These are phyloP conservation scores for Cardiocondyla obscurior DNA, from an alignment of 1,140 invertebrate species.

Conservation along the genomic window DNA sequence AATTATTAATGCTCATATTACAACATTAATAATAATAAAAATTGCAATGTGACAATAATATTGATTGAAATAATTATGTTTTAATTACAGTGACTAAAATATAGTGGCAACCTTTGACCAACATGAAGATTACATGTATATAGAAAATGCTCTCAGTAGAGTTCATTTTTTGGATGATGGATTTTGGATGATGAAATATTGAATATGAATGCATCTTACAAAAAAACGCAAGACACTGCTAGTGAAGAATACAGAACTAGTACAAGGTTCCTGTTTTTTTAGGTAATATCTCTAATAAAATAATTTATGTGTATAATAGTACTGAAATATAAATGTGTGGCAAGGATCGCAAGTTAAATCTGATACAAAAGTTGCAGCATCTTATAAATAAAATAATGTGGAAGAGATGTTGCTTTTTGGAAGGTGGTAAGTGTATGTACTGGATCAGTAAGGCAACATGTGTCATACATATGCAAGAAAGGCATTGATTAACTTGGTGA, in stretches of 20 bases:
- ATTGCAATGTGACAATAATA: not conserved
- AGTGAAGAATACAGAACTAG: slow-evolving; percentile 99
- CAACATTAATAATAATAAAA: not conserved
- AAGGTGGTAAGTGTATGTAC: slow-evolving; percentile 99
- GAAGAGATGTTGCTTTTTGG: slow-evolving; percentile 99
- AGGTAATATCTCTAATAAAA: slow-evolving; percentile 97
- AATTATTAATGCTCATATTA: slow-evolving; percentile 97
- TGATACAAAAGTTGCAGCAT: slow-evolving; percentile 98
- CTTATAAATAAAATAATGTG: slow-evolving; percentile 99
- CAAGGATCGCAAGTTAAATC: slow-evolving; percentile 96
- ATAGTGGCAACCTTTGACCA: slow-evolving; percentile 98
- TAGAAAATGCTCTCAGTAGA: slow-evolving; percentile 97
- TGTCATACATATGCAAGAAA: slow-evolving; percentile 99
- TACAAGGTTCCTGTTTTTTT: slow-evolving; percentile 97
- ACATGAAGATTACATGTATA: slow-evolving; percentile 96
- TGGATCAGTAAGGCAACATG: slow-evolving; percentile 98
- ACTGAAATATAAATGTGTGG: slow-evolving; percentile 94
- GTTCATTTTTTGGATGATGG: no score
- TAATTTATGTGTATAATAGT: slow-evolving; percentile 97
- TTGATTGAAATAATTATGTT: slow-evolving; percentile 35
- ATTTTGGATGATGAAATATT: slow-evolving; percentile 91
- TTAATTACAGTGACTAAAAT: slow-evolving; percentile 91
- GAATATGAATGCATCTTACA: slow-evolving; percentile 94
- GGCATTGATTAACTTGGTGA: slow-evolving; percentile 98
- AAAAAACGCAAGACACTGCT: slow-evolving; percentile 96